Conservation (phyloP, 2,797 vertebrate genomes). For the Eutrigla gurnardus region DNA sequence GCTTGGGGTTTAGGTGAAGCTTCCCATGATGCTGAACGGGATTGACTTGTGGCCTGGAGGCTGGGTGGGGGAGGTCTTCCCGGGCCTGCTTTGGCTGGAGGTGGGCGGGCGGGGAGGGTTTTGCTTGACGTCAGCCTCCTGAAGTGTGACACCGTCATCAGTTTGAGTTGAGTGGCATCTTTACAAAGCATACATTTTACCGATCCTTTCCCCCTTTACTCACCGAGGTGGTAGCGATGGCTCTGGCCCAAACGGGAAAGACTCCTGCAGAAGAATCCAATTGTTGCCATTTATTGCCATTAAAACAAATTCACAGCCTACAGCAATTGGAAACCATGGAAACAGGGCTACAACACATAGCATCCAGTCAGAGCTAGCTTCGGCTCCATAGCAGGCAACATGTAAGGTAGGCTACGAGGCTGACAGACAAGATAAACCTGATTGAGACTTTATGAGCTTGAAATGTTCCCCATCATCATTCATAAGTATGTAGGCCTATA, state of each 20-base stretch:
- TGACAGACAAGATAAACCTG: conserved; percentile 18
- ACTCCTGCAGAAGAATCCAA: conserved; percentile 81
- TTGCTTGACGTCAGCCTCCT: conserved; percentile 84
- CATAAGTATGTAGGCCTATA: neutral
- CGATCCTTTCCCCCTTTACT: conserved; percentile 43
- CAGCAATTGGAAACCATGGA: conserved; percentile 34
- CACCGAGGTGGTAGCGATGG: conserved; percentile 88
- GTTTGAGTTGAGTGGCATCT: conserved; percentile 5
- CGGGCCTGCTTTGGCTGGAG: conserved; percentile 85
- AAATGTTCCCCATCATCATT: neutral
- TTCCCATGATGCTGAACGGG: conserved; percentile 54
- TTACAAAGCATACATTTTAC: neutral
- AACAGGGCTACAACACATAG: conserved; percentile 27
- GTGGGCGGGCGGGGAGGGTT: conserved; percentile 84
- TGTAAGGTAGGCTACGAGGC: conserved; percentile 24
- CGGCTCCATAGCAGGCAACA: conserved; percentile 14
- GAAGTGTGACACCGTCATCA: conserved; percentile 30
- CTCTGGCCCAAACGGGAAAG: conserved; percentile 64
- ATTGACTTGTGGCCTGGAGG: conserved; percentile 72
- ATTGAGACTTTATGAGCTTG: neutral
- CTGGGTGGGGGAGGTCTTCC: conserved; percentile 91
- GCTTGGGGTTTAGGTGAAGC: conserved; percentile 47
- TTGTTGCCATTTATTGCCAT: conserved; percentile 17
- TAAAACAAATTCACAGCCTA: conserved; percentile 24
- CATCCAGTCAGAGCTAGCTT: conserved; percentile 26